A percentile compares a stretch with the other conserved stretches of the same genome.
These are phyloP conservation scores for Enteromius fasciolatus DNA, from an alignment of 2,797 vertebrate species.

Conservation along the genomic window DNA sequence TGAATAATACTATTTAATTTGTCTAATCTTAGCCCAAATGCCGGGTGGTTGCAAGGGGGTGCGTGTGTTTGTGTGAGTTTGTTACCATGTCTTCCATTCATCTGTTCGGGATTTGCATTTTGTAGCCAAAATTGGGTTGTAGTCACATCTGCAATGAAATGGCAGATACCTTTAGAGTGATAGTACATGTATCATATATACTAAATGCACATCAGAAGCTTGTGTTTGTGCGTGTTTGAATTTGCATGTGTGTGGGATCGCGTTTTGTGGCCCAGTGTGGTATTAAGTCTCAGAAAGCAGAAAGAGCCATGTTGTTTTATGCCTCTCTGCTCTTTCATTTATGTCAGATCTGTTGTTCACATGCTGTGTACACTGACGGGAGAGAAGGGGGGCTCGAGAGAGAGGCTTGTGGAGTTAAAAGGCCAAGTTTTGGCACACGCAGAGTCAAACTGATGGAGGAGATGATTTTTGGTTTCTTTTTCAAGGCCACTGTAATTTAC, in stretches of 20 bases:
- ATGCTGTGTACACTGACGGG: constrained; percentile 32
- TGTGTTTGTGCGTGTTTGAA: constrained; percentile 23
- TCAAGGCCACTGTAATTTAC: constrained; percentile 72
- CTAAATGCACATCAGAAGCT: not conserved
- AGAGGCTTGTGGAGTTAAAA: constrained; percentile 44
- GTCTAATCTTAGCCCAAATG: constrained; percentile 79
- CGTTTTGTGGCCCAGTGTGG: constrained; percentile 24
- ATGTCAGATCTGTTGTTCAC: constrained; percentile 68
- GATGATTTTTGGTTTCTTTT: constrained; percentile 69
- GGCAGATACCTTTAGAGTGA: not conserved
- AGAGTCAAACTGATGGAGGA: constrained; percentile 62
- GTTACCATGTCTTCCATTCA: constrained; percentile 39
- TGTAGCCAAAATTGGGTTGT: not conserved
- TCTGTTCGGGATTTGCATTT: constrained; percentile 44
- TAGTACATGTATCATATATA: constrained; percentile 22
- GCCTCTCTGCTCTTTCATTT: constrained; percentile 69
- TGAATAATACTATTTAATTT: constrained; percentile 81
- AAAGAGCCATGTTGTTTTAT: constrained; percentile 65
- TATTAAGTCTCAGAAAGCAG: constrained; percentile 60
- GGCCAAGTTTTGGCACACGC: constrained; percentile 58
- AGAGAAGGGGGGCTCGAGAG: constrained; percentile 27
- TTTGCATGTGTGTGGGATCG: constrained; percentile 42
- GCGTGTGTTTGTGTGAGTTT: constrained; percentile 41
- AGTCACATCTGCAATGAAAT: constrained; percentile 32
- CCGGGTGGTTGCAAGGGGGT: constrained; percentile 68